Base-by-base conservation (phyloP, 2,113 vertebrate species). In the Porphyrio hochstetteri region DNA sequence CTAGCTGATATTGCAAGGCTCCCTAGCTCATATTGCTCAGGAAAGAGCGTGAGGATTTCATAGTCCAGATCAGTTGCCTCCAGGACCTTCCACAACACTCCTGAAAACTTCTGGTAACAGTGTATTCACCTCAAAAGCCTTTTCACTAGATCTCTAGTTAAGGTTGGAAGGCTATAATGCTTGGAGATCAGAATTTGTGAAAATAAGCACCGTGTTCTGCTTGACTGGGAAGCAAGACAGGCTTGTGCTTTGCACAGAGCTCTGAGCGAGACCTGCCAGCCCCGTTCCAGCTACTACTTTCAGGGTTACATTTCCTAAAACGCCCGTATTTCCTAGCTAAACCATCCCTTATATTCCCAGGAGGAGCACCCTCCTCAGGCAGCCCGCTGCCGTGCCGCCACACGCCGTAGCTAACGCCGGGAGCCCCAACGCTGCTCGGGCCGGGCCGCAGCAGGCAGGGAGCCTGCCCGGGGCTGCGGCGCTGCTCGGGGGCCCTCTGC, bases 401-500 rank as follows among this genome's bases (percentile, higher is more conserved):
- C 21, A 48, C 21, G 48, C 20, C 48, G 21, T 48, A 46, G 44
- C 44, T 46, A 16, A 46, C 44, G 48, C 48, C 19, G 10, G 55
- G 46, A 38, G 16, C 11, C n/a, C 29, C 44, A 0, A 5, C 7
- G 50, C 48, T 20, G 42, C 59, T 19, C 3, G 7, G 67, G 44
- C 10, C 38, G 38, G 69, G 9, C 40, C 8, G 19, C 4, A 16
- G 11, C 24, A 5, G 38, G 55, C 76, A 40, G 7, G 56, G n/a
- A 82, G 55, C 23, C 18, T 7, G 35, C 52, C 60, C 3, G 2
- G 42, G 42, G 17, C 53, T 52, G 42, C 31, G 13, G 44, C 11
- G 59, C 76, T 55, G 77, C 81, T 72, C 40, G 82, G 80, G 87
- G 50, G 75, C 83, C 95, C 90, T 82, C 92, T 90, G 83, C 86